phyloP scores from a whole-genome alignment of 2,888 invertebrate species.

The Rhamnusium bicolor region DNA sequence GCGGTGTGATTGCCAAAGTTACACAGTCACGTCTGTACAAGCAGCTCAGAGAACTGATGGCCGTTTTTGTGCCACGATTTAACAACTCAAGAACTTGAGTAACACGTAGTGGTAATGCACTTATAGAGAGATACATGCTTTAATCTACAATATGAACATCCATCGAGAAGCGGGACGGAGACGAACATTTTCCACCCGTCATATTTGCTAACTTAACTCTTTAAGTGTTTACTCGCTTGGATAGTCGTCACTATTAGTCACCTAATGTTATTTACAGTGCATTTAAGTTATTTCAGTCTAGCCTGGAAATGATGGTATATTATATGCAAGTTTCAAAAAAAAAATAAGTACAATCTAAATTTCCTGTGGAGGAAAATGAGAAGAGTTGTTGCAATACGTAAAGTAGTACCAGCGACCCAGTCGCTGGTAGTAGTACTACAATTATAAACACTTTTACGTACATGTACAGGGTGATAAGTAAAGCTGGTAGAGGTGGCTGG shows the following conservation, averaged over 20 bases:
- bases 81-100: conserved; percentile 55
- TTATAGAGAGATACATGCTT: conserved; percentile 37
- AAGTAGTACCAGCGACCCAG: no score
- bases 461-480: no score
- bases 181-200: not conserved
- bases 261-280: not conserved
- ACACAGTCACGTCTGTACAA: conserved; percentile 62
- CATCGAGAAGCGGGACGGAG: not conserved
- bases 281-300: not conserved
- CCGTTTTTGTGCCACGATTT: conserved; percentile 55
- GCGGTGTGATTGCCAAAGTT: conserved; percentile 63
- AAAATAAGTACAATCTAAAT: no score
- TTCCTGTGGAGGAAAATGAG: no score
- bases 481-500: no score
- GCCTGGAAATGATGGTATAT: not conserved
- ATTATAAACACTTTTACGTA: no score
- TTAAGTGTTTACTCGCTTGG: not conserved
- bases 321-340: not conserved
- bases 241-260: not conserved
- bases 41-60: conserved; percentile 60
- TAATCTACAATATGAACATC: not conserved
- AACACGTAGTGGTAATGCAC: conserved; percentile 56
- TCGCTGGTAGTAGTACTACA: no score
- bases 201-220: conserved; percentile 3
- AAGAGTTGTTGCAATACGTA: no score